Evolutionary conservation across 2,797 vertebrate genomes (phyloP), one percentile per base, ranked within the genome.

Genomic region (Remorina albescens): DNA sequence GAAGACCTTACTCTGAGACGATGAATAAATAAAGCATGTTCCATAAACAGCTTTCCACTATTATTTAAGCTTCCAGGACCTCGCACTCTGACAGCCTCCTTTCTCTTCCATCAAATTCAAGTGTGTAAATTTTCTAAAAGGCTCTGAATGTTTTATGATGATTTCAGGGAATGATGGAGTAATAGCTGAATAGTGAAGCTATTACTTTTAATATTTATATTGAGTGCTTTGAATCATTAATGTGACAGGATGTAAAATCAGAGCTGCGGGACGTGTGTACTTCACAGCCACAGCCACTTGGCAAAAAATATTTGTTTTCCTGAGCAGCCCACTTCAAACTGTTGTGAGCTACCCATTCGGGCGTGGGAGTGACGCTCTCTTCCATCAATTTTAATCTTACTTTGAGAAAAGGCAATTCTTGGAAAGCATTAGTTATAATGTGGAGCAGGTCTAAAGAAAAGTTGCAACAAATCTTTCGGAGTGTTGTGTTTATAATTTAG

Each of bases 141-240:
- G 97, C 92, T 96, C 95, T 99, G 96, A 99, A 99, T 98, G 96
- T 99, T 99, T 99, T 96, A 99, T 99, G 98, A 98, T 98, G 96
- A 99, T 99, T 99, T 97, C 96, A 97, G 95, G 95, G 95, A 95
- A 96, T 97, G 96, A 96, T 95, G 95, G 96, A 97, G 96, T 98
- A 98, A 98, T 98, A 97, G 97, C 96, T 95, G 96, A 97, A 98
- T 97, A 97, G 96, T 90, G 92, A 96, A 96, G 98, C 97, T 99
- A 98, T 99, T 99, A 99, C 97, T 99, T 99, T 98, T 99, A 99
- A 99, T 99, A 99, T 99, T 99, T 99, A 99, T 99, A 98, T 98
- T 96, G 97, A 98, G 96, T 97, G 97, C 96, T 95, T 95, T 99
- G 96, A 99, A 99, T 98, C 96, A 98, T 99, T 99, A 95, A 99